phyloP scores from a whole-genome alignment of 2,797 vertebrate genomes.

The Pygocentrus nattereri region DNA sequence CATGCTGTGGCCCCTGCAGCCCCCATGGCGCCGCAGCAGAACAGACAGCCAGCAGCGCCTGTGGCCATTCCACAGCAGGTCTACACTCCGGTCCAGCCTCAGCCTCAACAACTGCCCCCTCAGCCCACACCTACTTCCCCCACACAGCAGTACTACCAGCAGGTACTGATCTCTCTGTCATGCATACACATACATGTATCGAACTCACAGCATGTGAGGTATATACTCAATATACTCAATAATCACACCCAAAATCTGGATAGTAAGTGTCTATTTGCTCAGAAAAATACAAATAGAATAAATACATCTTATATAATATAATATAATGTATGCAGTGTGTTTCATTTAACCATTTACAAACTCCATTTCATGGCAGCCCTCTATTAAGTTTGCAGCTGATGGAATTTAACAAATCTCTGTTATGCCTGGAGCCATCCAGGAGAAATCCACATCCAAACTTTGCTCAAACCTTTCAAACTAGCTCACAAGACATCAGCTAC shows the following conservation, averaged over 20 bases:
- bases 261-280: no score
- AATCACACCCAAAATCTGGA: neutral
- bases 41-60: constrained; percentile 56
- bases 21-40: constrained; percentile 51
- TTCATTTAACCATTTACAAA: no score
- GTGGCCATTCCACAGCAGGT: constrained; percentile 64
- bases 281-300: no score
- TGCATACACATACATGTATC: neutral
- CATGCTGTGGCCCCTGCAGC: constrained; percentile 61
- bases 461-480: no score
- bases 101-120: constrained; percentile 47
- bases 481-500: no score
- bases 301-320: no score
- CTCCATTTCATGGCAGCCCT: no score
- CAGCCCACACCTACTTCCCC: constrained; percentile 54
- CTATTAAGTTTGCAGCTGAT: no score
- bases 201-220: neutral
- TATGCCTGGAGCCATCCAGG: no score
- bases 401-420: no score
- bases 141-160: constrained; percentile 78
- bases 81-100: constrained; percentile 73
- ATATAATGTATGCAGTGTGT: no score
- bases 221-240: neutral
- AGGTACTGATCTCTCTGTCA: constrained; percentile 62
- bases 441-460: no score